Base-by-base conservation (phyloP, 1,140 invertebrate species). In the Bombus vancouverensis region DNA sequence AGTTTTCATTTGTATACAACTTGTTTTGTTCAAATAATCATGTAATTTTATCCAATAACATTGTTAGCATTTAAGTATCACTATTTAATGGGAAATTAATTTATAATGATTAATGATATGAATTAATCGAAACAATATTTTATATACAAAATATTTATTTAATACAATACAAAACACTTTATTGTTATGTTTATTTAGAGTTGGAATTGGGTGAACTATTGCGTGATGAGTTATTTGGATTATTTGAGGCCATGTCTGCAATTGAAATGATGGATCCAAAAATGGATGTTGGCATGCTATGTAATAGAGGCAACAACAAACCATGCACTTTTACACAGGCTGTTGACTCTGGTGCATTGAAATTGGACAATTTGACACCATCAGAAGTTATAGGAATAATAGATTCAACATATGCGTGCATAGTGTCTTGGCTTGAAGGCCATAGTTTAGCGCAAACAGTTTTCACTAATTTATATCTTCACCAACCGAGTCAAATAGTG, bases 221-320 rank as follows among this genome's bases (percentile, higher is more conserved):
- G 25, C 98, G 99, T 93, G 98, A 99, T 96, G 97, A 98, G 77
- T 94, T 98, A 34, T 99, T 99, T 96, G 98, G 98, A 1, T 95
- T 99, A 34, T 99, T 99, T 96, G 99, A 99, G 95, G 99, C 99
- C 0, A 99, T 99, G 99, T 99, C 98, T 18, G 99, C 99, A 1
- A 99, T 99, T 93, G 99, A 99, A 95, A 99, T 99, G 98, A 99
- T 99, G 99, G 99, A 99, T 95, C 98, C 99, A 2, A 99, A 99
- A 96, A 99, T 99, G 99, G 99, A 99, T 96, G 98, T 98, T 68
- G 99, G 99, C 39, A 99, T 99, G 98, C 94, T 98, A 89, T 99
- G 98, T 93, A 99, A 99, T 95, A 96, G 98, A 92, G 97, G 97
- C 18, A 97, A 97, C 88, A 97, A 97, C 91, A 97, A 98, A 94